Evolutionary conservation across 2,797 vertebrate genomes (phyloP), one percentile per base, ranked within the genome.

Genomic region (Hydrocynus forskahlii): DNA sequence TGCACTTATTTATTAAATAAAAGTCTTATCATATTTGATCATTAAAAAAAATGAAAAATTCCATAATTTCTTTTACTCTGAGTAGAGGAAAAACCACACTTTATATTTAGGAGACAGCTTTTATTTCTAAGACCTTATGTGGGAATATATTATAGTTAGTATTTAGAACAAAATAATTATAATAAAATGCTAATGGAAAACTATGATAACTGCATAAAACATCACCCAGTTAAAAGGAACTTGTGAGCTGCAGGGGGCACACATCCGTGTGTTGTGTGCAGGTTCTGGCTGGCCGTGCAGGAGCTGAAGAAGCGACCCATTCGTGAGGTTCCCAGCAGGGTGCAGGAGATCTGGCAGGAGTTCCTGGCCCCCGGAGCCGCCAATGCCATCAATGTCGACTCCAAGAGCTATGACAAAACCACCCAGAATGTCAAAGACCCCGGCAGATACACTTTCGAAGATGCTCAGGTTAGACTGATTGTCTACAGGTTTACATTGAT

Each of bases 401-500:
- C 96, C 23, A 96, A 96, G 89, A 96, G 95, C 87, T 96, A 96
- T n/a, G 96, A 94, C 88, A 96, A 96, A 91, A 96, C 96, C 79
- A 96, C 94, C 0, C 95, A 96, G 87, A 96, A 95, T 7, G 93
- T 96, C 83, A 95, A 96, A 90, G 95, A 96, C 54, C 94, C 96
- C 0, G 95, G 95, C 62, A 91, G 95, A 74, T 95, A 96, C 79
- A 94, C 96, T 0, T 96, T 96, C 52, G 94, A 94, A 85, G 95
- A 96, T 48, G 96, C 95, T 88, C 95, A 96, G 95, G 95, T 96
- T 29, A 81, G 66, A 52, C 35, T n/a, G 9, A 19, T 14, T 12
- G 60, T 7, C 10, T 5, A 60, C 17, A 23, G 66, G 13, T 40
- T 10, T 21, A 8, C 0, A 1, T 2, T 59, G n/a, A 9, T 59